A percentile compares a stretch with the other conserved stretches of the same genome.
Conservation (phyloP, 2,797 vertebrate genomes). For the Sternotherus odoratus region DNA sequence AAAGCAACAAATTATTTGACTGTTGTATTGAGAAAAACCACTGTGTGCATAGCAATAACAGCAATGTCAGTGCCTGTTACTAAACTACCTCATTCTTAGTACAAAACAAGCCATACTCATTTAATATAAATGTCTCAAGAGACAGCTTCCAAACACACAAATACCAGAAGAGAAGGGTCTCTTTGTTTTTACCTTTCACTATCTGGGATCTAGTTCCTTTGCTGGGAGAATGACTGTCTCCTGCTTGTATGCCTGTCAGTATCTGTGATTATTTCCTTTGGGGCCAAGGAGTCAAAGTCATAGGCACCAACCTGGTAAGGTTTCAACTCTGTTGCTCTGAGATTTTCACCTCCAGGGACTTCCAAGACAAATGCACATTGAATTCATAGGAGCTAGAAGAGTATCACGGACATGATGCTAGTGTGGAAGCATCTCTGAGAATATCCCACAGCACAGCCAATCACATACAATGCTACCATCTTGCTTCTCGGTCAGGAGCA, state of each 20-base stretch:
- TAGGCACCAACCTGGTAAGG: too few species aligned
- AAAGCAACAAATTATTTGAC: background rate
- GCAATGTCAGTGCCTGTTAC: background rate
- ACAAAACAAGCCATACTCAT: background rate
- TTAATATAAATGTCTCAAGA: background rate
- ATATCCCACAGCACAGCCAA: too few species aligned
- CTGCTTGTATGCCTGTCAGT: background rate
- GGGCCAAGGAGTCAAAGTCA: too few species aligned
- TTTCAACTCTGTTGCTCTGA: too few species aligned
- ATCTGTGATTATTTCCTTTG: background rate
- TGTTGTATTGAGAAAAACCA: background rate
- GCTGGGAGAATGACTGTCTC: background rate
- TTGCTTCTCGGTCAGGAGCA: too few species aligned
- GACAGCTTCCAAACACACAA: background rate
- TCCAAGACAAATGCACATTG: too few species aligned
- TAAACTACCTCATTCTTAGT: too few species aligned
- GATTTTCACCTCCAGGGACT: too few species aligned
- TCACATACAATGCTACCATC: too few species aligned
- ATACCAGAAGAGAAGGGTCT: background rate
- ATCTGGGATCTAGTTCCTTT: background rate
- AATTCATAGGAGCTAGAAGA: too few species aligned
- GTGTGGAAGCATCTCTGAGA: too few species aligned
- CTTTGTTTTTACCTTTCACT: background rate
- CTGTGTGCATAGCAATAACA: background rate
- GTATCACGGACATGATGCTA: too few species aligned